These are phyloP conservation scores for Hoplodrina blanda DNA, from an alignment of 2,888 invertebrate species.

Conservation along the genomic window DNA sequence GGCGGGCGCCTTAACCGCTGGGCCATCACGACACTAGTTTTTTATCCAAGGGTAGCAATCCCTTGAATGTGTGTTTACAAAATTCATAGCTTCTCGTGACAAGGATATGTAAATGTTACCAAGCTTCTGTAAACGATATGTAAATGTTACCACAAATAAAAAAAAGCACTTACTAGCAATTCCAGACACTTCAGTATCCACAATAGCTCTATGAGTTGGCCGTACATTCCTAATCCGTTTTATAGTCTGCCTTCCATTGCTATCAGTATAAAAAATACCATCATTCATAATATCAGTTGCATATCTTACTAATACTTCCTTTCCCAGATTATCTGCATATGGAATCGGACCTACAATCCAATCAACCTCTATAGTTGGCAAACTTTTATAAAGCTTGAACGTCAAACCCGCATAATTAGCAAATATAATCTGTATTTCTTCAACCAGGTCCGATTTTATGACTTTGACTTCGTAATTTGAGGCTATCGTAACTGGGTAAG, in stretches of 20 bases:
- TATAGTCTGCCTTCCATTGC: constrained; percentile 97
- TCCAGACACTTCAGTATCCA: constrained; percentile 69
- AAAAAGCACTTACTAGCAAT: constrained; percentile 71
- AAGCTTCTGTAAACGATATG: too few species aligned
- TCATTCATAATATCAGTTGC: constrained; percentile 91
- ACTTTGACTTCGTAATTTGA: constrained; percentile 63
- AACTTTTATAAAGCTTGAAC: constrained; percentile 92
- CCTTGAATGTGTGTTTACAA: too few species aligned
- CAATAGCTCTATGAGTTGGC: constrained; percentile 64
- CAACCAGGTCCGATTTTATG: constrained; percentile 91
- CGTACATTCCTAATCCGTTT: constrained; percentile 91
- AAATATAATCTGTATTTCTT: constrained; percentile 93
- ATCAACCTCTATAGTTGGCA: constrained; percentile 92
- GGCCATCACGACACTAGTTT: too few species aligned
- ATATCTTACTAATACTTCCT: constrained; percentile 95
- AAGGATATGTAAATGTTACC: too few species aligned
- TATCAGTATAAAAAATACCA: constrained; percentile 96
- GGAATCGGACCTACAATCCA: constrained; percentile 96
- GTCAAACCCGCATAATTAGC: constrained; percentile 94
- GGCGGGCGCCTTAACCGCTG: too few species aligned
- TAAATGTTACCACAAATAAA: too few species aligned
- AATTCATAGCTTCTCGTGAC: too few species aligned
- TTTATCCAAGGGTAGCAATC: too few species aligned
- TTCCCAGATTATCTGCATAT: constrained; percentile 91
- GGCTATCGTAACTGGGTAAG: constrained; percentile 60